Base-by-base conservation (phyloP, 2,888 invertebrate species). In the Elegia similella region DNA sequence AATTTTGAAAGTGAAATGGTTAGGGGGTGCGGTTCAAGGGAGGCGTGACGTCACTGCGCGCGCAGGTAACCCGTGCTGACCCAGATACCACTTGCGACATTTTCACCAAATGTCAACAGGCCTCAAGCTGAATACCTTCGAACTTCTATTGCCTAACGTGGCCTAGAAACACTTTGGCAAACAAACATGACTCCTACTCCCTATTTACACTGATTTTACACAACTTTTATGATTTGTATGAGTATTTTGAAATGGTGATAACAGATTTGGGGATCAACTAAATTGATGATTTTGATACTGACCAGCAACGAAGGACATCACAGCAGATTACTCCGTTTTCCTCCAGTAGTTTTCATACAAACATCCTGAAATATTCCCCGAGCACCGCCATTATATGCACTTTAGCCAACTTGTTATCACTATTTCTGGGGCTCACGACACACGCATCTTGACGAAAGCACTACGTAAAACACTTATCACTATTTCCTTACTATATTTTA, bases 21-120 rank as follows among this genome's bases (percentile, higher is more conserved):
- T 62, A 63, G 68, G 80, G 80, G 82, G 81, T 80, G 77, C 73
- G 74, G 73, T 59, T 63, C 52, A 46, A 69, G 80, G 74, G 74
- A 61, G 61, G 30, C 29, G 70, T 88, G 86, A 89, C 88, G 89
- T 89, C 82, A 80, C 70, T 77, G 87, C 88, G 89, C 83, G 86
- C 88, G 88, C 86, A 80, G 15, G 61, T 75, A 79, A 80, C 84
- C 81, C 75, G 71, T 68, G 56, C 46, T 89, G 89, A 90, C 90
- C 90, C 69, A 90, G 76, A 78, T 89, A 65, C 60, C 29, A 62
- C 76, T 87, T 86, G 82, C 86, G 84, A 88, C 83, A 86, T 68
- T 68, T 65, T 63, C 60, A 64, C 63, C 68, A 83, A 84, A 87
- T 88, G 88, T 88, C 90, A 88, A 89, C 88, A 87, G 71, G 72